Percentiles rank a stretch among this genome's conserved stretches.
phyloP scores from a whole-genome alignment of 1,140 invertebrate genomes.

The Cardiocondyla obscurior region DNA sequence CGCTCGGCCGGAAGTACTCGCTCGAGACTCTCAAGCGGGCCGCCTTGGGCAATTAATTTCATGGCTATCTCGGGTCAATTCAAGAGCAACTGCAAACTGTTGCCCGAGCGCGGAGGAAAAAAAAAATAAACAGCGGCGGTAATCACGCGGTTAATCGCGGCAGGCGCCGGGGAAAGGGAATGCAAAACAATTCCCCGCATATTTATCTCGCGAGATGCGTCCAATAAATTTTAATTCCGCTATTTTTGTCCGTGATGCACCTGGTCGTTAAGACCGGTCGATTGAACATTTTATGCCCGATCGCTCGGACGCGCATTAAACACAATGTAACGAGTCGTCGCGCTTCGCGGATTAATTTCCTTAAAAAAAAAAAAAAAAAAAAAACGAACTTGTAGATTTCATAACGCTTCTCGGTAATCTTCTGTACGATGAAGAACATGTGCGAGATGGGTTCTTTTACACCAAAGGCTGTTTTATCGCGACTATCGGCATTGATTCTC shows the following conservation, averaged over 20 bases:
- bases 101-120: not conserved
- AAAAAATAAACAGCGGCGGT: slow-evolving; percentile 11
- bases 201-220: not conserved
- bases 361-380: not conserved
- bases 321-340: not conserved
- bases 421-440: not conserved
- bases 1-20: not conserved
- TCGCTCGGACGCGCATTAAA: not conserved
- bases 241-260: slow-evolving; percentile 20
- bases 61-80: slow-evolving; percentile 39
- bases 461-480: not conserved
- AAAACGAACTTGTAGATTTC: not conserved
- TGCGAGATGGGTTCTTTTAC: no score
- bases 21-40: slow-evolving; percentile 20
- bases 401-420: not conserved
- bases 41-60: slow-evolving; percentile 41
- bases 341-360: not conserved
- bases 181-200: not conserved
- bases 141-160: slow-evolving; percentile 22
- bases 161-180: not conserved
- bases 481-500: slow-evolving; percentile 1
- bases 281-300: not conserved
- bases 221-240: slow-evolving; percentile 18
- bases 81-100: slow-evolving; percentile 40
- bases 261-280: not conserved